A percentile compares a stretch with the other conserved stretches of the same genome.
Conservation (phyloP, 2,113 vertebrate species). For the Pristiophorus japonicus region DNA sequence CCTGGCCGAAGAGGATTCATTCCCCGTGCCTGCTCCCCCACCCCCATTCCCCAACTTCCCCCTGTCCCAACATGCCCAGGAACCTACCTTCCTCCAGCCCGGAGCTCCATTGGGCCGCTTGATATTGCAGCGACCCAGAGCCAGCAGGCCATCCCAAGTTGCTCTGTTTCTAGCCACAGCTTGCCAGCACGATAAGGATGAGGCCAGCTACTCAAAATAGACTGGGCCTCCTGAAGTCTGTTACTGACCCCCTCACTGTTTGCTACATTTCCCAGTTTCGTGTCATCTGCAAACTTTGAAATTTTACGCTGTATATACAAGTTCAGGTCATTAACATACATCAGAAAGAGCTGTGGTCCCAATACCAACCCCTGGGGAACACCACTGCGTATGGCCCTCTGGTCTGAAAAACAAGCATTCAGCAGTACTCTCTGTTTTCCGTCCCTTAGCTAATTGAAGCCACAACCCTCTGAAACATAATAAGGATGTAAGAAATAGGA, state of each 20-base stretch:
- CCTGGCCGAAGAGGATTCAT: too few relatives aligned
- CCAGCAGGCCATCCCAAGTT: not conserved
- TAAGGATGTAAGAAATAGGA: too few relatives aligned
- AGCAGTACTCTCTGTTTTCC: not conserved
- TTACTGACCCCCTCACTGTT: not conserved
- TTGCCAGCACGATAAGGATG: too few relatives aligned
- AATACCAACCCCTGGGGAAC: not conserved
- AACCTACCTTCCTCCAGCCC: not conserved
- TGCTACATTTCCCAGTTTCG: not conserved
- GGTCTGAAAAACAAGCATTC: not conserved
- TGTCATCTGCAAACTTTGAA: not conserved
- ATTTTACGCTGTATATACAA: not conserved
- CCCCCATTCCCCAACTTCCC: not conserved
- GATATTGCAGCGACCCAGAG: not conserved
- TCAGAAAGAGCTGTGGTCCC: not conserved
- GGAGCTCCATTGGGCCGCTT: not conserved
- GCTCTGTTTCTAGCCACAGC: not conserved
- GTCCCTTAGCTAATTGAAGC: not conserved
- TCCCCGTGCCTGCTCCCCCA: too few relatives aligned
- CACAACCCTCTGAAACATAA: not conserved
- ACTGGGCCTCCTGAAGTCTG: not conserved
- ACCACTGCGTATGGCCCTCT: not conserved
- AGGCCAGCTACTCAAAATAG: too few relatives aligned
- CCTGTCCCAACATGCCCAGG: not conserved
- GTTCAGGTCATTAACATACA: not conserved